These are phyloP conservation scores for Drosophila kurseongensis DNA, from an alignment of 1,140 invertebrate genomes.

Conservation along the genomic window DNA sequence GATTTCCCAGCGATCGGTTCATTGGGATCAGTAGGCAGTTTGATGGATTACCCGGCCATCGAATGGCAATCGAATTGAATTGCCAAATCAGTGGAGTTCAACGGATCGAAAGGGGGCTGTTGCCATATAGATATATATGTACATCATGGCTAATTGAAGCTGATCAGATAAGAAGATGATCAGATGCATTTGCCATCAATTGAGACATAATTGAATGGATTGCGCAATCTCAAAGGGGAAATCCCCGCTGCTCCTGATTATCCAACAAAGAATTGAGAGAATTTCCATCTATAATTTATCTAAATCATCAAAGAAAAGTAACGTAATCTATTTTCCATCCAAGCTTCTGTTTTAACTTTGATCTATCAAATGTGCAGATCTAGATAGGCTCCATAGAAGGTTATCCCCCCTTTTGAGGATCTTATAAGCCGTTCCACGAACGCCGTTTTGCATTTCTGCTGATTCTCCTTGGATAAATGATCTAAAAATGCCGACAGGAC, in stretches of 20 bases:
- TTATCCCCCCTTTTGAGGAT: neutral
- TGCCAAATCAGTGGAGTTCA: constrained; percentile 36
- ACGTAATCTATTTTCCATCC: neutral
- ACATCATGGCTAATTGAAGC: constrained; percentile 39
- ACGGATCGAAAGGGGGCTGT: neutral
- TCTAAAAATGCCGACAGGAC: constrained; percentile 39
- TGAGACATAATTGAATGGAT: constrained; percentile 41
- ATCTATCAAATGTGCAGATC: constrained; percentile 9
- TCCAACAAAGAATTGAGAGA: no score
- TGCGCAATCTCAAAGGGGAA: constrained; percentile 14
- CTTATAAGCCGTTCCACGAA: neutral
- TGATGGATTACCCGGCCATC: constrained; percentile 37
- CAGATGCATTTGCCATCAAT: constrained; percentile 45
- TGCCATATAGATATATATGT: neutral
- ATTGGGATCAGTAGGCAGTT: constrained; percentile 28
- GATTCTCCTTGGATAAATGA: constrained; percentile 27
- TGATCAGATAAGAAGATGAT: constrained; percentile 45
- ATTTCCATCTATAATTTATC: neutral
- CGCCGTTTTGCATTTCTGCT: constrained; percentile 1
- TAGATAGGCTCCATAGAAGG: constrained; percentile 17
- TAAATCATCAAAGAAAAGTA: neutral
- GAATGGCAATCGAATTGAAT: constrained; percentile 17
- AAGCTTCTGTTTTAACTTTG: constrained; percentile 1
- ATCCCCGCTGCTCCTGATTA: no score
- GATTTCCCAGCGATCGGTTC: constrained; percentile 21